Evolutionary conservation across 2,113 vertebrate species (phyloP), one percentile per base, ranked within the genome.

Genomic region (Channa maculata): DNA sequence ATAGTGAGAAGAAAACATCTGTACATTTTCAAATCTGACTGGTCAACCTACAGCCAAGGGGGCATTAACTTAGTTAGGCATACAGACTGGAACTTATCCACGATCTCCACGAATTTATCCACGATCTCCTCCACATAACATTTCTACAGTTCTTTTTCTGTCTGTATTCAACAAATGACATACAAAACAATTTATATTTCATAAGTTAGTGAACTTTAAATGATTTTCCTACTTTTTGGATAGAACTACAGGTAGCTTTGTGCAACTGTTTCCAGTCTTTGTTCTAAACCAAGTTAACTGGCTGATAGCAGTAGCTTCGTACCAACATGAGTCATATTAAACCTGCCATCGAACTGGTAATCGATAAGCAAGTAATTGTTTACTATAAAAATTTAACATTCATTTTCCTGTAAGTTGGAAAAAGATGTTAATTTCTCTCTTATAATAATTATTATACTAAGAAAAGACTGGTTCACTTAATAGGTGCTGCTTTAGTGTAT

Each of bases 401-500:
- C 4, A 41, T 37, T 58, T 5, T 58, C 7, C 14, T 57, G 62
- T 41, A 45, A 13, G 6, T 44, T 65, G 46, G 4, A 59, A 48
- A 13, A 51, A 52, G 12, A 10, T 24, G 55, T 13, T 24, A 58
- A 11, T 39, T 39, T 41, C 3, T 62, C n/a, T 24, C 24, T 24
- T 24, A 24, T 24, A 24, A 24, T 24, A 24, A 24, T 24, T 24
- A 24, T 24, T 24, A 24, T 24, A 24, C 24, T 24, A 24, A 24
- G 24, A 24, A 24, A 24, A 24, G 24, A 24, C 24, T 24, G 24
- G 3, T 80, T 75, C 44, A 34, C 33, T 77, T 13, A 14, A 58
- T 43, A 51, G 62, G 46, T 81, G 38, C 64, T 83, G 62, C 51
- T 76, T 85, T 71, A 53, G 61, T 14, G 46, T 43, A 53, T 14